Percentiles rank a stretch among this genome's conserved stretches.
phyloP scores from a whole-genome alignment of 2,888 invertebrate species.

The Formica aserva region DNA sequence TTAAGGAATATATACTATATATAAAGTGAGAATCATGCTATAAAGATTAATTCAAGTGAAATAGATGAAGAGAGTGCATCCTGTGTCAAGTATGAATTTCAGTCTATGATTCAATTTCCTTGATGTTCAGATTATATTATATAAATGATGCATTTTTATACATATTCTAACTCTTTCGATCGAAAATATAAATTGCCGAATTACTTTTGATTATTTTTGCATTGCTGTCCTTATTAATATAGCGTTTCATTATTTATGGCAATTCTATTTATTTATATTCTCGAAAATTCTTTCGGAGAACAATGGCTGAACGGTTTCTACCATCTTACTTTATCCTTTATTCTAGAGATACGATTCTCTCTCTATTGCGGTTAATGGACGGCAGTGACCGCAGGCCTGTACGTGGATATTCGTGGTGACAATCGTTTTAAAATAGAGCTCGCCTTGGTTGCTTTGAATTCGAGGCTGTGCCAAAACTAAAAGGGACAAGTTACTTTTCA shows the following conservation, averaged over 20 bases:
- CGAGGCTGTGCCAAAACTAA: slow-evolving; percentile 4
- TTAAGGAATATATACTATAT: neutral
- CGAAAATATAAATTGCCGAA: neutral
- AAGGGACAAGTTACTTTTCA: neutral
- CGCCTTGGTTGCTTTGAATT: slow-evolving; percentile 4
- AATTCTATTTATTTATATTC: neutral
- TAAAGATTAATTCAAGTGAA: neutral
- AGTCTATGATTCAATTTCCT: neutral
- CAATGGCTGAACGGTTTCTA: slow-evolving; percentile 9
- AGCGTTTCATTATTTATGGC: neutral
- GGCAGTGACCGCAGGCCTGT: slow-evolving; percentile 31
- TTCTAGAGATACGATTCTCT: neutral
- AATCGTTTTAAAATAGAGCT: slow-evolving; percentile 31
- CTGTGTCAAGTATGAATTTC: neutral
- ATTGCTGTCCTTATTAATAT: neutral
- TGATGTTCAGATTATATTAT: neutral
- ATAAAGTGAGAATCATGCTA: neutral
- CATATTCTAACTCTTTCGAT: neutral
- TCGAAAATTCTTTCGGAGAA: neutral
- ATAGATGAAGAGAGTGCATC: neutral
- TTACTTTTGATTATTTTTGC: neutral
- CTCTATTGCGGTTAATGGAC: slow-evolving; percentile 32
- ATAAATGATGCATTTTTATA: neutral
- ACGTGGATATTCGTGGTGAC: slow-evolving; percentile 8
- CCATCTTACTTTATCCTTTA: slow-evolving; percentile 1